Base-by-base conservation (phyloP, 2,888 invertebrate genomes). In the Napeogenes inachia region DNA sequence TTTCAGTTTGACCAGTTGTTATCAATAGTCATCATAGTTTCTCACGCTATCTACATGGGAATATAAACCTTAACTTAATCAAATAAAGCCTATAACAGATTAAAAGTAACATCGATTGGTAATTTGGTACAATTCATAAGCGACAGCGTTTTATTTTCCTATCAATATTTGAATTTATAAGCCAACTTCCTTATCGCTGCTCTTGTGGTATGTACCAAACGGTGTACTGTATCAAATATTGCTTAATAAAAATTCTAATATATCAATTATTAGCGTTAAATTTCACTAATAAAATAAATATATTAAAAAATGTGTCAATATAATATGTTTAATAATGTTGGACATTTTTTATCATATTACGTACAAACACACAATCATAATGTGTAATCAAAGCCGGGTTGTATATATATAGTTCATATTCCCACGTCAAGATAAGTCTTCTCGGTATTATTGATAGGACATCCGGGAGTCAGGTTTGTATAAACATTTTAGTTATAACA, bases 11-110 rank as follows among this genome's bases (percentile, higher is more conserved):
- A 70, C 72, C 56, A 58, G 73, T 73, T 57, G 67, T 74, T 76
- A 78, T 81, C 77, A 75, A 74, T 70, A 73, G 62, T 78, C 73
- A 76, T 68, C 76, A 77, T 75, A 77, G 76, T 79, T 84, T 84
- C 84, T 81, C 82, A 83, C 82, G 80, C 72, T 68, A 10, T 0
- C 6, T 45, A 10, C 68, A 61, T 12, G 6, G 57, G 60, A 75
- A 70, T 68, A 59, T 75, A 60, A 63, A 63, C 57, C 73, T 71
- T 63, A 65, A 53, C 4, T 0, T 4, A 0, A 4, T 0, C 6
- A 0, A 4, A 62, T 66, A 64, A 55, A 71, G 69, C 62, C 0
- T 42, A 60, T 32, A 56, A 56, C 67, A 54, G 60, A 46, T 60
- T 57, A n/a, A 35, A 38, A 2, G n/a, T 46, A 35, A 8, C 42